A percentile compares a stretch with the other conserved stretches of the same genome.
These are phyloP conservation scores for Smittia aterrima DNA, from an alignment of 2,888 invertebrate genomes.

Conservation along the genomic window DNA sequence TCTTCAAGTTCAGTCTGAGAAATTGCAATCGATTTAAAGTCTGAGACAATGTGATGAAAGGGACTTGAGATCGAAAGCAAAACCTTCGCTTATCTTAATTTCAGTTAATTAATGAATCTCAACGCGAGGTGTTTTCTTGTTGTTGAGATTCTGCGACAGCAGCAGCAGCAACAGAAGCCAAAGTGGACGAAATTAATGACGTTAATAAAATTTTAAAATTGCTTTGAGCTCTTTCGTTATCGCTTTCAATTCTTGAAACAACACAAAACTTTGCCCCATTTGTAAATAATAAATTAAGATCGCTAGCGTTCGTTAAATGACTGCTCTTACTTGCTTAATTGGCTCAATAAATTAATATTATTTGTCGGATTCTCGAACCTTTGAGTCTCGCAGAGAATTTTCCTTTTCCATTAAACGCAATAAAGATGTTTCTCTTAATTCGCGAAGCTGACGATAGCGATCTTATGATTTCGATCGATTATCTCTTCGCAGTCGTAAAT, in stretches of 20 bases:
- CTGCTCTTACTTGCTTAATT: too few relatives aligned
- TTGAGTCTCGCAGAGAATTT: neutral
- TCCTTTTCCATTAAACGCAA: neutral
- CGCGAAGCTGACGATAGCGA: too few relatives aligned
- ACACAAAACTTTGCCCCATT: slow-evolving; percentile 17
- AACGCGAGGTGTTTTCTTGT: too few relatives aligned
- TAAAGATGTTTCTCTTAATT: too few relatives aligned
- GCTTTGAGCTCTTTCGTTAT: neutral
- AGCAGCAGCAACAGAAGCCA: neutral
- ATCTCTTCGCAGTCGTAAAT: too few relatives aligned
- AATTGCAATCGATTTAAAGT: too few relatives aligned
- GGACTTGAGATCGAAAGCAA: too few relatives aligned
- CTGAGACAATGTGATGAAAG: too few relatives aligned
- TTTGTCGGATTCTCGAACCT: neutral
- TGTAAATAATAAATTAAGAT: slow-evolving; percentile 33
- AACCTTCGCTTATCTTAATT: neutral
- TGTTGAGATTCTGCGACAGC: neutral
- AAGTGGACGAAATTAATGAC: neutral
- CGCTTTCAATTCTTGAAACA: neutral
- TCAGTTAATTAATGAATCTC: too few relatives aligned
- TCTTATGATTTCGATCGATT: too few relatives aligned
- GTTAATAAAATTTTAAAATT: neutral
- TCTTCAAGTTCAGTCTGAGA: too few relatives aligned
- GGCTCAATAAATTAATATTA: slow-evolving; percentile 20
- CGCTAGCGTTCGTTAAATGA: neutral